Evolutionary conservation across 1,140 invertebrate species (phyloP), one percentile per base, ranked within the genome.

Genomic region (Trichonephila inaurata): DNA sequence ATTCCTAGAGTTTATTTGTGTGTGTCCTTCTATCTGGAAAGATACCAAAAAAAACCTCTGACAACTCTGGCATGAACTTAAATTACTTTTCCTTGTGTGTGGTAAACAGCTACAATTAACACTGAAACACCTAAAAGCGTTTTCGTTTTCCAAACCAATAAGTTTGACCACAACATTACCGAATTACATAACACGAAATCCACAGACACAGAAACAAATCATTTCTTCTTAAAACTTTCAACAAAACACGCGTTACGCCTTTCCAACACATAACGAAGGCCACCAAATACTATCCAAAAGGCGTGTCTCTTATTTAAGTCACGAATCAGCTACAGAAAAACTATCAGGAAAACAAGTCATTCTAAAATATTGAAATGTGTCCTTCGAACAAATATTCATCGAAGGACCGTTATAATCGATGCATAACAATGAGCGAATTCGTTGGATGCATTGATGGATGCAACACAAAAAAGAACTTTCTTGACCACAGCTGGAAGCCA

Each of bases 361-460:
- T 88, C 62, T 61, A 40, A 88, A 24, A 86, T 19, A 82, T 21
- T 33, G 6, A 40, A 51, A 51, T 16, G 61, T 61, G 88, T n/a
- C 88, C 88, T 89, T 89, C 88, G 33, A 28, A 5, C 8, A 28
- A 51, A n/a, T 3, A 88, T 86, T 44, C n/a, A 18, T 77, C 88
- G 88, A 89, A 89, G 88, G 88, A 89, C 88, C 88, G 88, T 77
- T 77, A 89, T 89, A 58, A 89, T 89, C 10, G 51, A 89, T 72
- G 88, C 88, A 18, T 64, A 64, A 64, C 61, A 88, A 88, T 62
- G 60, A 88, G n/a, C 16, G 40, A 33, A 21, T 72, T 89, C 19
- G 33, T 6, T 40, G 33, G 33, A 40, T 40, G 33, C 33, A 28
- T 89, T 10, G 33, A 72, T 58, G 66, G 24, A 21, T 14, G n/a